Conservation (phyloP, 2,888 invertebrate species). For the Chrysomela aeneicollis region DNA sequence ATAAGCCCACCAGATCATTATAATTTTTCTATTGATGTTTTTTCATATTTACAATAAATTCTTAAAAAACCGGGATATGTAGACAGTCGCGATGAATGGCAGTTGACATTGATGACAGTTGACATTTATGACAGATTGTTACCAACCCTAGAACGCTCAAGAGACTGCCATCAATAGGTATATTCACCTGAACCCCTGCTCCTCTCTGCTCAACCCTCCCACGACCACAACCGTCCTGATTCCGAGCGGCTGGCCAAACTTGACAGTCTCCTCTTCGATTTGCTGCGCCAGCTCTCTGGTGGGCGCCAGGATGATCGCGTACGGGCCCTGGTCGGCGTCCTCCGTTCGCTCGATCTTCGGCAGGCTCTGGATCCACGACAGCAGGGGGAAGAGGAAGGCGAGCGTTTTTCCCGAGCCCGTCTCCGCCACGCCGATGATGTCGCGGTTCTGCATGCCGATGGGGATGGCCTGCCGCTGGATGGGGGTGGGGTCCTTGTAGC, state of each 20-base stretch:
- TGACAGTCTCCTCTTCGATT: conserved; percentile 98
- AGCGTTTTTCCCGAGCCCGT: conserved; percentile 97
- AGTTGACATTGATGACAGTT: too few species aligned
- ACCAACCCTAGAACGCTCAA: too few species aligned
- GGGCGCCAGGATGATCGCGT: conserved; percentile 98
- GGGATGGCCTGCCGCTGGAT: conserved; percentile 99
- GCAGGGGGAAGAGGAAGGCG: conserved; percentile 95
- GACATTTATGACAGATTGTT: too few species aligned
- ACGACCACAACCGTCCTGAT: conserved; percentile 97
- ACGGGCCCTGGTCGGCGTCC: conserved; percentile 95
- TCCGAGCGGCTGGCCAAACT: conserved; percentile 91
- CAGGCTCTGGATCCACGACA: conserved; percentile 97
- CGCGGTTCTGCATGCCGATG: conserved; percentile 92
- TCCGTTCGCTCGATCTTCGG: conserved; percentile 94
- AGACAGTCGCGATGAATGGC: too few species aligned
- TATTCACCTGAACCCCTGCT: conserved; percentile 86
- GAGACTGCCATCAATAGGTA: too few species aligned
- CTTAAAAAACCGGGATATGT: too few species aligned
- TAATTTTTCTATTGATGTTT: too few species aligned
- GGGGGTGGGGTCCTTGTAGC: conserved; percentile 98
- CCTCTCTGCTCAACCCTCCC: conserved; percentile 96
- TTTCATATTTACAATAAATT: too few species aligned
- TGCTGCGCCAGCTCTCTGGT: conserved; percentile 99
- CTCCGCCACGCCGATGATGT: conserved; percentile 96
- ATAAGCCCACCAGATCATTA: too few species aligned